Evolutionary conservation across 2,113 vertebrate species (phyloP).

Genomic region (Nerophis lumbriciformis): DNA sequence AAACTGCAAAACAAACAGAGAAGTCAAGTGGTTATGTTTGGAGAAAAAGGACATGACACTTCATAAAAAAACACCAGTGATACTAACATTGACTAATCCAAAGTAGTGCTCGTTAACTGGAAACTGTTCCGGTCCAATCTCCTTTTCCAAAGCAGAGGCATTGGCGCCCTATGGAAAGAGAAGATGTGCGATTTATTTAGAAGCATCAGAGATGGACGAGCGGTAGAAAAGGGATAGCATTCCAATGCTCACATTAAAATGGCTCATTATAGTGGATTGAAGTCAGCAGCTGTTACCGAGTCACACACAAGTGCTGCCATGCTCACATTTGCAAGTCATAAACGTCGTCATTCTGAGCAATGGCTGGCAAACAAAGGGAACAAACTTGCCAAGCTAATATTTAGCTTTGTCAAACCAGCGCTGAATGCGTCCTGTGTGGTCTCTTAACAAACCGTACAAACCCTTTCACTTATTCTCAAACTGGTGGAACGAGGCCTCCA

Average conservation of each 20-base stretch:
- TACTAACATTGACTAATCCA: conserved; percentile 89
- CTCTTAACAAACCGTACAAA: too few species aligned
- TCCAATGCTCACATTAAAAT: background rate
- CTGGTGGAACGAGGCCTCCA: too few species aligned
- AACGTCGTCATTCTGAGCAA: too few species aligned
- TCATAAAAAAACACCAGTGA: background rate
- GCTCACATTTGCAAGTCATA: too few species aligned
- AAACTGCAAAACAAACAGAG: conserved; percentile 68
- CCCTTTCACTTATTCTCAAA: too few species aligned
- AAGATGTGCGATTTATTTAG: background rate
- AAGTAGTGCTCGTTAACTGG: conserved; percentile 94
- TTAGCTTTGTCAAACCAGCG: too few species aligned
- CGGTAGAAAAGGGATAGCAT: background rate
- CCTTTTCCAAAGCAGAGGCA: conserved; percentile 97
- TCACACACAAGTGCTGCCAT: too few species aligned
- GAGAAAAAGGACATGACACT: background rate
- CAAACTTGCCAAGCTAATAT: too few species aligned
- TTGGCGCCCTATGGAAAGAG: conserved; percentile 79
- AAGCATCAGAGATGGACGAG: background rate
- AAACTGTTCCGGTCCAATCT: conserved; percentile 94
- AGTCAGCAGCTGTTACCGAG: too few species aligned
- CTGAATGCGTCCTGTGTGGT: too few species aligned
- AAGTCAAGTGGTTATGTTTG: background rate
- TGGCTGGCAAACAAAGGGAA: too few species aligned
- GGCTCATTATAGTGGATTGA: too few species aligned